Percentiles rank a stretch among this genome's conserved stretches.
Conservation (phyloP, 2,888 invertebrate species). For the Oxyteleia sp. region DNA sequence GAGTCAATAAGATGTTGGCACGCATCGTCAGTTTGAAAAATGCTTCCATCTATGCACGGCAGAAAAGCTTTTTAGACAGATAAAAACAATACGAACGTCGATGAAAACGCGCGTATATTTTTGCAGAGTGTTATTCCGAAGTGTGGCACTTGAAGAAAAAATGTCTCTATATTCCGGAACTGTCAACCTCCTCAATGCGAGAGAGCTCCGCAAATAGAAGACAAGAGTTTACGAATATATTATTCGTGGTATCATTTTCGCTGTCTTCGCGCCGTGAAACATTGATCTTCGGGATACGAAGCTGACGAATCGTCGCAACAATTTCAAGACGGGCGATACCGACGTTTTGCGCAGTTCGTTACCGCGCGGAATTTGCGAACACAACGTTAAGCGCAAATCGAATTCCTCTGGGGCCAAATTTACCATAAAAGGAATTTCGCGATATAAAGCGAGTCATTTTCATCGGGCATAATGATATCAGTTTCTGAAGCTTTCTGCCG, state of each 20-base stretch:
- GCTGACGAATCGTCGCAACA: slow-evolving; percentile 31
- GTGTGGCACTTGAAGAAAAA: slow-evolving; percentile 55
- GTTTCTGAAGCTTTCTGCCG: slow-evolving; percentile 30
- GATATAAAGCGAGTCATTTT: slow-evolving; percentile 33
- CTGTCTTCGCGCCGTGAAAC: slow-evolving; percentile 25
- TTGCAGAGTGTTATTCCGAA: slow-evolving; percentile 29
- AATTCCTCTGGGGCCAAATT: neutral
- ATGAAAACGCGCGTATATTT: slow-evolving; percentile 55
- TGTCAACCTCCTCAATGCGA: slow-evolving; percentile 39
- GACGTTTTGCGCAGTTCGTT: too few species aligned
- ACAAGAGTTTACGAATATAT: slow-evolving; percentile 49
- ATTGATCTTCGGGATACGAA: slow-evolving; percentile 39
- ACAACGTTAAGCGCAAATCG: slow-evolving; percentile 11
- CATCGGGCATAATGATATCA: slow-evolving; percentile 44
- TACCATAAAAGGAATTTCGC: slow-evolving; percentile 21
- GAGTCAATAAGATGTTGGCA: slow-evolving; percentile 69
- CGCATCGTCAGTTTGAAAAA: slow-evolving; percentile 65
- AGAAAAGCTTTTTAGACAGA: slow-evolving; percentile 60
- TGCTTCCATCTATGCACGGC: slow-evolving; percentile 46
- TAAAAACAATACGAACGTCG: slow-evolving; percentile 69
- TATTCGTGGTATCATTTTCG: slow-evolving; percentile 36
- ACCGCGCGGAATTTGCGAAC: slow-evolving; percentile 16
- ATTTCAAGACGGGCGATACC: too few species aligned
- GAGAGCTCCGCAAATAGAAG: slow-evolving; percentile 39
- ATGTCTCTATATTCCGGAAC: slow-evolving; percentile 43